These are phyloP conservation scores for Ramphastos sulfuratus DNA, from an alignment of 2,113 vertebrate genomes.

Conservation along the genomic window DNA sequence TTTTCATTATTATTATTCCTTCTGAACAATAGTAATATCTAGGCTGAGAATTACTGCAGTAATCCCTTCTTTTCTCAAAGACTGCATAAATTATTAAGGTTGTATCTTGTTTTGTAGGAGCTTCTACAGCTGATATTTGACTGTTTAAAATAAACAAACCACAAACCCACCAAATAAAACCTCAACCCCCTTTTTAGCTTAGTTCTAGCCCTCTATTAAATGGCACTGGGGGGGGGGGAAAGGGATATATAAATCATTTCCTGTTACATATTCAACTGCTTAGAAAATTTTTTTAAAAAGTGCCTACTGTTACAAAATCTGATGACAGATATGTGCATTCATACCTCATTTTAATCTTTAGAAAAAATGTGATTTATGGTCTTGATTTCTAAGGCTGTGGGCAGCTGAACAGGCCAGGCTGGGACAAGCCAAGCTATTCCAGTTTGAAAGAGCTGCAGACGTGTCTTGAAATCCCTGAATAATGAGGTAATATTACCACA, in stretches of 20 bases:
- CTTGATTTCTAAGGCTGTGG: background rate
- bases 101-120: background rate
- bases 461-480: slow-evolving; percentile 27
- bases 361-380: background rate
- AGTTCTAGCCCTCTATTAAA: background rate
- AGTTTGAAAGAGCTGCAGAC: background rate
- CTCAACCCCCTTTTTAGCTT: background rate
- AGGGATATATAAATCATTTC: background rate
- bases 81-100: slow-evolving; percentile 15
- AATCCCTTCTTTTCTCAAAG: slow-evolving; percentile 41
- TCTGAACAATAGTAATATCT: slow-evolving; percentile 38
- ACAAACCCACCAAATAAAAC: background rate
- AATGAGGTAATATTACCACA: slow-evolving; percentile 18
- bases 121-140: background rate
- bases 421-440: background rate
- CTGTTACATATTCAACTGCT: background rate
- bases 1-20: slow-evolving; percentile 56
- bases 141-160: background rate
- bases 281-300: background rate
- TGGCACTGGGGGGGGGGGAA: background rate
- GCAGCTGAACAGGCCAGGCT: background rate
- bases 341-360: background rate
- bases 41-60: background rate
- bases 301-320: background rate
- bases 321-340: background rate